A percentile compares a stretch with the other conserved stretches of the same genome.
phyloP scores from a whole-genome alignment of 2,113 vertebrate genomes.

The Sceloporus undulatus region DNA sequence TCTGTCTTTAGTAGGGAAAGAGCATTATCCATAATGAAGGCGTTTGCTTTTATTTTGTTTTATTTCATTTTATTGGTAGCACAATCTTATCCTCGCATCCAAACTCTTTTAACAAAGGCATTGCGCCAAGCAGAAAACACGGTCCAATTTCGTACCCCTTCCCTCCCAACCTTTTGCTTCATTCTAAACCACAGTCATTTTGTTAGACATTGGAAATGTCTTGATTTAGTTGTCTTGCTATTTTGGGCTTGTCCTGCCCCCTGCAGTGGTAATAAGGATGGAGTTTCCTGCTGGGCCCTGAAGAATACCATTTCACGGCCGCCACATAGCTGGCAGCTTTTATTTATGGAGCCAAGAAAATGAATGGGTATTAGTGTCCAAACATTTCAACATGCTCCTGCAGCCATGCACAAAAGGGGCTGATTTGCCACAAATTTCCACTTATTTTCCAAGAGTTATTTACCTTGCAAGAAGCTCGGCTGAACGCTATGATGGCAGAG shows the following conservation, averaged over 20 bases:
- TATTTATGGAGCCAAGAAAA: conserved; percentile 99
- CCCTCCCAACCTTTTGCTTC: conserved; percentile 86
- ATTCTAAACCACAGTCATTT: conserved; percentile 94
- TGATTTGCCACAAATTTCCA: conserved; percentile 99
- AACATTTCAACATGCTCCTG: conserved; percentile 99
- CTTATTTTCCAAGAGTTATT: conserved; percentile 99
- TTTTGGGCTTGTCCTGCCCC: conserved; percentile 96
- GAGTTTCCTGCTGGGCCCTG: conserved; percentile 96
- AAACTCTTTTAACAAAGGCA: conserved; percentile 85
- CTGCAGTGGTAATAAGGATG: conserved; percentile 99
- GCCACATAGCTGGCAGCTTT: conserved; percentile 98
- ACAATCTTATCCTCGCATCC: conserved; percentile 73
- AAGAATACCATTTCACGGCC: conserved; percentile 99
- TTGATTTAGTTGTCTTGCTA: conserved; percentile 99
- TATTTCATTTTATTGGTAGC: conserved; percentile 39
- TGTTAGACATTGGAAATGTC: conserved; percentile 99
- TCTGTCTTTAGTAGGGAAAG: conserved; percentile 64
- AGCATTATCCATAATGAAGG: background rate
- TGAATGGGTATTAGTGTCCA: conserved; percentile 99
- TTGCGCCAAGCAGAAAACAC: conserved; percentile 81
- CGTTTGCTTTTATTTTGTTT: background rate
- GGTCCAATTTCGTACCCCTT: conserved; percentile 76
- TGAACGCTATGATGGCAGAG: conserved; percentile 84
- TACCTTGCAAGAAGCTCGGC: conserved; percentile 85
- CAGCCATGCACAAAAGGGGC: conserved; percentile 98